Conservation (phyloP, 2,888 invertebrate species). For the Lochmaea capreae region DNA sequence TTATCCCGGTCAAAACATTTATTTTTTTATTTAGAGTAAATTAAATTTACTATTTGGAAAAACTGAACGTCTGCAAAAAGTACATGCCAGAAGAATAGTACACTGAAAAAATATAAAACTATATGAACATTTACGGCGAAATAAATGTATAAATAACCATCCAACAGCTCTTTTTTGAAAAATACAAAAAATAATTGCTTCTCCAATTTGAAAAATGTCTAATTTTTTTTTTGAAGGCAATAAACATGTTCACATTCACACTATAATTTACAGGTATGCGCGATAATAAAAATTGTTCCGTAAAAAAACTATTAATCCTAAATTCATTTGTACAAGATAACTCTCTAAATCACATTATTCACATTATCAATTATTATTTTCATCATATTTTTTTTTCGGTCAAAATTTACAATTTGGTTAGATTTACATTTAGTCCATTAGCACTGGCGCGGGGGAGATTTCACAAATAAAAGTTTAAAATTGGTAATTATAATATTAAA, state of each 20-base stretch:
- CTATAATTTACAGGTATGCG: slow-evolving; percentile 59
- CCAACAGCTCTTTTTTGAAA: slow-evolving; percentile 21
- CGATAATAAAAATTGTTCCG: slow-evolving; percentile 61
- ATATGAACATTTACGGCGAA: slow-evolving; percentile 24
- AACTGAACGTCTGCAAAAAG: no score
- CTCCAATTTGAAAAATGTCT: slow-evolving; percentile 29
- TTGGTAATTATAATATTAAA: no score
- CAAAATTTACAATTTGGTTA: slow-evolving; percentile 30
- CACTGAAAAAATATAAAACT: not conserved
- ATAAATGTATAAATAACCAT: slow-evolving; percentile 23
- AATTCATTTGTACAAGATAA: slow-evolving; percentile 56
- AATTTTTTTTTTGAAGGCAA: slow-evolving; percentile 41
- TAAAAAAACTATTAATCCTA: slow-evolving; percentile 64
- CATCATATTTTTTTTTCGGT: slow-evolving; percentile 27
- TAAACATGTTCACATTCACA: slow-evolving; percentile 56
- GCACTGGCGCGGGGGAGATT: not conserved
- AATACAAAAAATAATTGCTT: slow-evolving; percentile 37
- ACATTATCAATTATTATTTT: not conserved
- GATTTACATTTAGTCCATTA: slow-evolving; percentile 8
- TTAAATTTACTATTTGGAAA: no score
- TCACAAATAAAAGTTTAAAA: no score
- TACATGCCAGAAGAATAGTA: slow-evolving; percentile 11
- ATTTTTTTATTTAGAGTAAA: no score
- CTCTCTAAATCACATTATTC: slow-evolving; percentile 52
- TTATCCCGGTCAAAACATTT: no score